These are phyloP conservation scores for Pristionchus pacificus DNA, from an alignment of 1,140 invertebrate species.

Conservation along the genomic window DNA sequence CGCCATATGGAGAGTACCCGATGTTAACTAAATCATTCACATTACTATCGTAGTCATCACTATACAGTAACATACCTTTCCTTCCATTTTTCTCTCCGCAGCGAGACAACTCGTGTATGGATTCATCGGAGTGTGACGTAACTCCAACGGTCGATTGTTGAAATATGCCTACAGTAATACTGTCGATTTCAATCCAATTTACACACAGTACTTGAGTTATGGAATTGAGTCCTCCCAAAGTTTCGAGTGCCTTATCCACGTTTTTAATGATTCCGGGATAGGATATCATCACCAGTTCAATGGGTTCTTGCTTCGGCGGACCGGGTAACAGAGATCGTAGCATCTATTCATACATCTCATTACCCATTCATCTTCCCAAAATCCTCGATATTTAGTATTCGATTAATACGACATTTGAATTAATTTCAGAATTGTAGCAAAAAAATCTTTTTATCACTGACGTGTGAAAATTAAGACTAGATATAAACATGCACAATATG, in stretches of 20 bases:
- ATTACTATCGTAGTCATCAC: too few species aligned
- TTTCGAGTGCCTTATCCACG: conserved; percentile 43
- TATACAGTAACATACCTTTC: conserved; percentile 5
- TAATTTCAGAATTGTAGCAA: too few species aligned
- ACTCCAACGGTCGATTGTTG: conserved; percentile 36
- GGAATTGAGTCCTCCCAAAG: conserved; percentile 42
- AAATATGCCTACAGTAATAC: conserved; percentile 44
- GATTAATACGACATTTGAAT: too few species aligned
- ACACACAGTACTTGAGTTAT: conserved; percentile 33
- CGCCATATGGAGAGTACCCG: conserved; percentile 46
- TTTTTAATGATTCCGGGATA: conserved; percentile 51
- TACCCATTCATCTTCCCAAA: too few species aligned
- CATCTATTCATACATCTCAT: too few species aligned
- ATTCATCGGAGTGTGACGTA: conserved; percentile 47
- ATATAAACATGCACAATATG: too few species aligned
- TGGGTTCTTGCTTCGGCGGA: background rate
- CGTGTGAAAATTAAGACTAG: too few species aligned
- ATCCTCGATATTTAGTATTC: too few species aligned
- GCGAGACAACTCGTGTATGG: conserved; percentile 40
- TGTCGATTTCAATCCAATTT: too few species aligned
- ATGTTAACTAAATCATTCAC: conserved; percentile 25
- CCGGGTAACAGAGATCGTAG: background rate
- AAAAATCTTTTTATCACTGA: too few species aligned
- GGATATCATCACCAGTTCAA: conserved; percentile 42
- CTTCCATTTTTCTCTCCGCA: conserved; percentile 37